These are phyloP conservation scores for Gadus chalcogrammus DNA, from an alignment of 2,113 vertebrate genomes.

Conservation along the genomic window DNA sequence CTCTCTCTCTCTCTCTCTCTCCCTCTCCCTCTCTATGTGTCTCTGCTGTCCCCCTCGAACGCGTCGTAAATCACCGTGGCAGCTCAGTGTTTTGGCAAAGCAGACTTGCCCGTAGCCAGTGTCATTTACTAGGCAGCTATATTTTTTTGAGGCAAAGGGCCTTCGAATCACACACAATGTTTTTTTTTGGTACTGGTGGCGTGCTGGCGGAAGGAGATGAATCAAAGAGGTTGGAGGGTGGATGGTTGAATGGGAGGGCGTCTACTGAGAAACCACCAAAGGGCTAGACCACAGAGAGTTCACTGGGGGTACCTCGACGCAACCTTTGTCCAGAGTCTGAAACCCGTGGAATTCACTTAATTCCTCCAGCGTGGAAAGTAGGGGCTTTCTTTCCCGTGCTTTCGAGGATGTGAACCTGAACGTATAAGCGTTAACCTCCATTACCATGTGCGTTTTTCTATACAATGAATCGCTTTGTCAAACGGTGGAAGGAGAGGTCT, in stretches of 20 bases:
- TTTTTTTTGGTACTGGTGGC: constrained; percentile 42
- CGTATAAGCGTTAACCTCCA: constrained; percentile 45
- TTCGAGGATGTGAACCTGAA: constrained; percentile 52
- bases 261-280: constrained; percentile 20
- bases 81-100: constrained; percentile 66
- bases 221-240: constrained; percentile 15
- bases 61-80: constrained; percentile 73
- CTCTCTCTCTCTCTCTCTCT: constrained; percentile 41
- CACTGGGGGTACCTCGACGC: constrained; percentile 36
- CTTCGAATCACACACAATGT: constrained; percentile 38
- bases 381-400: constrained; percentile 59
- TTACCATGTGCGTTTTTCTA: constrained; percentile 43
- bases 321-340: constrained; percentile 62
- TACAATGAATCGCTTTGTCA: constrained; percentile 60
- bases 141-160: constrained; percentile 31
- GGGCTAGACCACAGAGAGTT: constrained; percentile 31
- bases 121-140: constrained; percentile 64
- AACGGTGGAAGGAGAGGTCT: constrained; percentile 34
- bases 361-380: constrained; percentile 58
- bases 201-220: constrained; percentile 41
- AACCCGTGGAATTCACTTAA: constrained; percentile 56
- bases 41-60: constrained; percentile 64
- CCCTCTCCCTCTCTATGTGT: constrained; percentile 22
- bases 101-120: constrained; percentile 47
- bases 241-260: constrained; percentile 32